Evolutionary conservation across 2,888 invertebrate species (phyloP), one percentile per base, ranked within the genome.

Genomic region (Slavum lentiscoides): DNA sequence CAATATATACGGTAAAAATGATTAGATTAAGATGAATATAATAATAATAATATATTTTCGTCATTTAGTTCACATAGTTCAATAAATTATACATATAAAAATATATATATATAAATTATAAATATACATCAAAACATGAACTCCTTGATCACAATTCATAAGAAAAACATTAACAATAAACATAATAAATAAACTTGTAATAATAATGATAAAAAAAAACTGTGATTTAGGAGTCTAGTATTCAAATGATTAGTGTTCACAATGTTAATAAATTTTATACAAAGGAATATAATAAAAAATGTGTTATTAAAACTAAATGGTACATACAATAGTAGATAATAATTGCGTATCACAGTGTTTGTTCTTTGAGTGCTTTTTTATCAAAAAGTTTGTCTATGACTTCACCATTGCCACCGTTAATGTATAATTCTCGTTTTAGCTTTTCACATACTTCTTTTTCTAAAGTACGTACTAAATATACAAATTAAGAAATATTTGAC

Each of bases 401-500:
- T 23, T 80, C 37, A 39, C 43, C 70, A 43, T 64, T 39, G n/a
- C 70, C 72, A 62, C 80, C 72, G 19, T 80, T 80, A 7, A 80
- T 80, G 9, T 80, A 80, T 0, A 80, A 43, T 80, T 80, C 64
- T 58, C 80, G 58, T 58, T 80, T 80, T 3, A 80, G 64, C 55
- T 80, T 80, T 72, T 80, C 80, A 66, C 21, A 43, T 64, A 80
- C 43, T 80, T 80, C 80, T 64, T 70, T 70, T 80, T 80, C 64
- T 66, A 80, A 23, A 70, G 13, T 39, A 80, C 30, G 70, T 80
- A 58, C 13, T 62, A 58, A 55, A 72, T 43, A 19, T 23, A 39
- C n/a, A 13, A 39, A 43, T 80, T 72, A 80, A 80, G 70, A 55
- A 80, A 58, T 9, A 49, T 68, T 59, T 9, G 39, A 19, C 19